Percentiles rank a stretch among this genome's conserved stretches.
phyloP scores from a whole-genome alignment of 2,113 vertebrate species.

The Peucedramus taeniatus region DNA sequence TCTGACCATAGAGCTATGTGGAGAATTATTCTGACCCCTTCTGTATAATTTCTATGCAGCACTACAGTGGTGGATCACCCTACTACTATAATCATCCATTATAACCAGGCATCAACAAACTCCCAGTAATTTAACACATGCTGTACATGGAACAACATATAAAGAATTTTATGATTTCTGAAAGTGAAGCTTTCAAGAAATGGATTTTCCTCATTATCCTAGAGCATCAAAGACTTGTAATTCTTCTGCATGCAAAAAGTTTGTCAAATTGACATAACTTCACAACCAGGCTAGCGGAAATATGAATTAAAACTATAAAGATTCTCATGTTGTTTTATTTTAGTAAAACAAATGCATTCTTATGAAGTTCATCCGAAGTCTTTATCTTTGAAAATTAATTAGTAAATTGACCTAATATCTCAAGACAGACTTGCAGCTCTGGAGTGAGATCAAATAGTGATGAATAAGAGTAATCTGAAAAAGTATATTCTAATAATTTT shows the following conservation, averaged over 20 bases:
- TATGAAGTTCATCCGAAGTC: neutral
- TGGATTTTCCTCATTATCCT: neutral
- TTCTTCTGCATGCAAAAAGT: neutral
- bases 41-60: neutral
- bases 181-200: neutral
- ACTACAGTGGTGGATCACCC: rapidly evolving
- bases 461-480: neutral
- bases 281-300: neutral
- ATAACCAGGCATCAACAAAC: neutral
- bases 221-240: neutral
- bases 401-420: neutral
- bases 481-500: neutral
- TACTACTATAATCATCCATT: no score
- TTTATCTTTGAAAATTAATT: neutral
- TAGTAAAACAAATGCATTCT: neutral
- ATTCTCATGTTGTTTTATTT: neutral
- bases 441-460: neutral
- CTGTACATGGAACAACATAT: neutral
- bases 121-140: neutral
- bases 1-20: neutral
- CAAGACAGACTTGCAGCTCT: neutral
- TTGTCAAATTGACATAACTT: neutral
- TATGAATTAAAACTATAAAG: neutral
- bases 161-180: neutral
- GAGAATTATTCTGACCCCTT: neutral